Evolutionary conservation across 2,888 invertebrate genomes (phyloP).

Genomic region (Trachelus tabidus): DNA sequence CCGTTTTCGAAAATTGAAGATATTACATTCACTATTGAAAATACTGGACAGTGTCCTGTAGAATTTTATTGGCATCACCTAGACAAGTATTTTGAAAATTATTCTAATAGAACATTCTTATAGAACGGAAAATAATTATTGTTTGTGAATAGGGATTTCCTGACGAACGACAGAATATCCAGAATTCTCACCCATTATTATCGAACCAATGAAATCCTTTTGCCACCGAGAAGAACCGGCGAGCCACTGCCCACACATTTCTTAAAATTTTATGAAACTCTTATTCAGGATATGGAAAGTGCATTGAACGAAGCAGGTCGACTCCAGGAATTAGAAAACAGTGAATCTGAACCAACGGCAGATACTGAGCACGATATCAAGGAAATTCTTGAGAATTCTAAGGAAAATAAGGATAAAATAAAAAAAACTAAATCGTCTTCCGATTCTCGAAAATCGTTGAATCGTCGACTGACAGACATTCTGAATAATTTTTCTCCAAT

Average conservation of each 20-base stretch:
- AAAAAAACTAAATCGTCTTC: background rate
- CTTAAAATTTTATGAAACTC: conserved; percentile 45
- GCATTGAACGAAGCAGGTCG: background rate
- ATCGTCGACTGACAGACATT: background rate
- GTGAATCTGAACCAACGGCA: background rate
- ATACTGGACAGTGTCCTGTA: conserved; percentile 74
- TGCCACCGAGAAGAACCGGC: conserved; percentile 60
- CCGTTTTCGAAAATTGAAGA: conserved; percentile 74
- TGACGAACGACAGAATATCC: conserved; percentile 57
- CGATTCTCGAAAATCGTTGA: background rate
- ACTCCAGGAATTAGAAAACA: background rate
- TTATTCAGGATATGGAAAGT: conserved; percentile 39
- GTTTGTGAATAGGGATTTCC: conserved; percentile 46
- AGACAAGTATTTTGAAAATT: conserved; percentile 68
- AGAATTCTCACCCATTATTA: conserved; percentile 60
- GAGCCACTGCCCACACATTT: conserved; percentile 47
- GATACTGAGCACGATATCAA: background rate
- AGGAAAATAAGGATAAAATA: background rate
- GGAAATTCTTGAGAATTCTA: background rate
- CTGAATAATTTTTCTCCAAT: background rate
- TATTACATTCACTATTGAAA: conserved; percentile 72
- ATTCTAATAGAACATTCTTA: conserved; percentile 8
- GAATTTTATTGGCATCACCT: conserved; percentile 78
- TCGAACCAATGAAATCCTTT: conserved; percentile 56
- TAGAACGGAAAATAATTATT: conserved; percentile 5